Conservation (phyloP, 2,113 vertebrate genomes). For the Dascyllus trimaculatus region DNA sequence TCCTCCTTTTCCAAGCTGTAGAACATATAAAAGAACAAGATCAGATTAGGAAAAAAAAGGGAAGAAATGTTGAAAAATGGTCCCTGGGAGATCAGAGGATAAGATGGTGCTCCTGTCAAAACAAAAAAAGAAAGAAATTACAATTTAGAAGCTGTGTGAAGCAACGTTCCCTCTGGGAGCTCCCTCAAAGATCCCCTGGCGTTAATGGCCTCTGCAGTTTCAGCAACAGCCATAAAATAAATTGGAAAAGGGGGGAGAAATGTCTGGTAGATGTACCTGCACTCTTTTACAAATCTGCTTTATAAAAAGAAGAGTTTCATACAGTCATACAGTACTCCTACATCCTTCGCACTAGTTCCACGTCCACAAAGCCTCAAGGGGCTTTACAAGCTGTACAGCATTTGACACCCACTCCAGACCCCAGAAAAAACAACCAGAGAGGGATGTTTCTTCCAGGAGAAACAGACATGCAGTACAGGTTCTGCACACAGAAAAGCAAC, state of each 20-base stretch:
- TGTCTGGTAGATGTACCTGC: conserved; percentile 34
- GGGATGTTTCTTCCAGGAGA: not conserved
- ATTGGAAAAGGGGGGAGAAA: conserved; percentile 54
- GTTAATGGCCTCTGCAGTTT: conserved; percentile 69
- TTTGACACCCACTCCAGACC: not conserved
- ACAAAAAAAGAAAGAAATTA: conserved; percentile 43
- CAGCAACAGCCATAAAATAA: conserved; percentile 69
- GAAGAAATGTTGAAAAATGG: conserved; percentile 26
- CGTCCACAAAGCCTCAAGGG: not conserved
- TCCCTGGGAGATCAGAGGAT: conserved; percentile 58
- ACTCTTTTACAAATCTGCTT: conserved; percentile 19
- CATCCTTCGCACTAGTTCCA: not conserved
- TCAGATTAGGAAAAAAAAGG: conserved; percentile 52
- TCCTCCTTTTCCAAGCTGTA: conserved; percentile 36
- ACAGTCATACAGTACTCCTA: not conserved
- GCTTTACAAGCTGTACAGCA: conserved; percentile 4
- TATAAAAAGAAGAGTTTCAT: not conserved
- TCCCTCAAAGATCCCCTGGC: conserved; percentile 56
- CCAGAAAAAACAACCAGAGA: not conserved
- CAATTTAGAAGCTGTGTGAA: conserved; percentile 48
- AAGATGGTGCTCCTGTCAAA: conserved; percentile 48
- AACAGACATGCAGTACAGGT: not conserved
- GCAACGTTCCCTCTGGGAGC: conserved; percentile 47
- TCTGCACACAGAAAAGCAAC: not conserved
- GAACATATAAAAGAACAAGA: conserved; percentile 62